Evolutionary conservation across 2,797 vertebrate species (phyloP), one percentile per base, ranked within the genome.

Genomic region (Sarcoramphus papa): DNA sequence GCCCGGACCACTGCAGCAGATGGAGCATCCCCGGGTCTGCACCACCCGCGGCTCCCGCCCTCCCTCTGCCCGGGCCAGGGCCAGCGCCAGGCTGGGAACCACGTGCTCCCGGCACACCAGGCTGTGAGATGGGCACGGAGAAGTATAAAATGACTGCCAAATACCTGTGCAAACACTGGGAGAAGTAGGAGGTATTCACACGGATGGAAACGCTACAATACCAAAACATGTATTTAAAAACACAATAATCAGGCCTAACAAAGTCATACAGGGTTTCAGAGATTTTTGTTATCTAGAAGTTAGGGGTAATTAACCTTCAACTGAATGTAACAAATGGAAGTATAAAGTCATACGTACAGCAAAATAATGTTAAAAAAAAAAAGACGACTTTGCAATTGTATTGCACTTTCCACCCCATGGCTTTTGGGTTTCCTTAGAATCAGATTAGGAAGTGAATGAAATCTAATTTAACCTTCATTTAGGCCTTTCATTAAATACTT

Each of bases 71-170:
- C 24, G 48, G 48, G 48, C 54, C 54, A 50, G 48, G 48, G 48
- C 50, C 35, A 13, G 50, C 30, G 24, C 51, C 45, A 14, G 1
- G 6, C 35, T 3, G 53, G 72, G 27, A 9, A 23, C 4, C n/a
- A 16, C 2, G 4, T 8, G 45, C 16, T 25, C 47, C 30, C 30
- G 7, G 33, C 9, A 4, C 27, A 4, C 18, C 0, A 1, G 47
- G 73, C 56, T 47, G 41, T 2, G 17, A 37, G 28, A n/a, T 1
- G 6, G 47, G 23, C 4, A 28, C 1, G 8, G 51, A 33, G 20
- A n/a, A 24, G 28, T 11, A 28, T 19, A 37, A 37, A 37, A 37
- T 37, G 37, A 37, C 37, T 37, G 37, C 37, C 37, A 37, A 37
- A 37, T 37, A 37, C 37, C 87, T 9, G 22, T 19, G 56, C 33